phyloP scores from a whole-genome alignment of 2,888 invertebrate genomes.

The Pogonocherus hispidulus region DNA sequence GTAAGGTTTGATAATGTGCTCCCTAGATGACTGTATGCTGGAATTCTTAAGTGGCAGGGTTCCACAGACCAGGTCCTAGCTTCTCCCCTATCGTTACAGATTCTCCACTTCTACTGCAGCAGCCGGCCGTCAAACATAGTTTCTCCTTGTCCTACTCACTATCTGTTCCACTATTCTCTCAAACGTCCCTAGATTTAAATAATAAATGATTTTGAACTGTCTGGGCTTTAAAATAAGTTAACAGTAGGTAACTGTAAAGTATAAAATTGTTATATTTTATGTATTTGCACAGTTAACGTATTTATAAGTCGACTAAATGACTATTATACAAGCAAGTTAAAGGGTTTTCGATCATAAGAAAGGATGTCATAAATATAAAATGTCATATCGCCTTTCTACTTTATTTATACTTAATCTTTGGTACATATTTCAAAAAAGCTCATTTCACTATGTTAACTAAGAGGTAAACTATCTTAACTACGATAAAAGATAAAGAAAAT shows the following conservation, averaged over 20 bases:
- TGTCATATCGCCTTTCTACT: too few relatives aligned
- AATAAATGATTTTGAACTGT: conserved; percentile 52
- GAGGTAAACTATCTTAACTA: too few relatives aligned
- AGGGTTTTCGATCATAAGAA: too few relatives aligned
- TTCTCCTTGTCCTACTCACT: conserved; percentile 9
- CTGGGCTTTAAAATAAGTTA: conserved; percentile 46
- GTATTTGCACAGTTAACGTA: background rate
- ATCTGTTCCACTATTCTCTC: conserved; percentile 21
- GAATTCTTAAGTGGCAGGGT: conserved; percentile 43
- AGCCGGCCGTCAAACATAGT: conserved; percentile 48
- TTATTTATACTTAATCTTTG: too few relatives aligned
- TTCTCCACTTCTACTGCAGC: conserved; percentile 50
- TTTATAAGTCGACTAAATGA: background rate
- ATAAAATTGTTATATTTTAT: conserved; percentile 4
- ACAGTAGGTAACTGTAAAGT: background rate
- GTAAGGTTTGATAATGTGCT: conserved; percentile 34
- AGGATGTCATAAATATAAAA: too few relatives aligned
- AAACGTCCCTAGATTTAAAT: conserved; percentile 50
- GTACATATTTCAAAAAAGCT: too few relatives aligned
- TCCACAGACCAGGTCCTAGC: conserved; percentile 40
- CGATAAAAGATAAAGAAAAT: too few relatives aligned
- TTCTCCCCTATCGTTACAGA: conserved; percentile 46
- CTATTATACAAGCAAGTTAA: too few relatives aligned
- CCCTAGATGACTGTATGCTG: conserved; percentile 36
- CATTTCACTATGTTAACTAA: too few relatives aligned